These are phyloP conservation scores for Coracopsis vasa DNA, from an alignment of 2,113 vertebrate species.

Conservation along the genomic window DNA sequence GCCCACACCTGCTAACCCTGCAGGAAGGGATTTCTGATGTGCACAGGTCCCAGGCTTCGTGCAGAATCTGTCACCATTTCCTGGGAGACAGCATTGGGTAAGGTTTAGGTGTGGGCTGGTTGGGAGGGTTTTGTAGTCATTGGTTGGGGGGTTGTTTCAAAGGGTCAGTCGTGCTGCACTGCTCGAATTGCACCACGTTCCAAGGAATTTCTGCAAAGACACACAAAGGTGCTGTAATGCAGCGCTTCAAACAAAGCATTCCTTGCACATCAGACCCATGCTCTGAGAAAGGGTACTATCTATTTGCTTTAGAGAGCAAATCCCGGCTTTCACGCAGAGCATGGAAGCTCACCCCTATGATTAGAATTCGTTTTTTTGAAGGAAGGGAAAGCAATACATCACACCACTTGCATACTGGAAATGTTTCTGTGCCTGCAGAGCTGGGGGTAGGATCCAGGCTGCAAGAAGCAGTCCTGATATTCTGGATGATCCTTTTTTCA, in stretches of 20 bases:
- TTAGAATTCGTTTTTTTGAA: not conserved
- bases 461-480: not conserved
- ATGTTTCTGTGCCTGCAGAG: not conserved
- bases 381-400: not conserved
- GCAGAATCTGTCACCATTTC: slow-evolving; percentile 66
- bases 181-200: slow-evolving; percentile 26
- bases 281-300: not conserved
- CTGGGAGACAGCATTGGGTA: slow-evolving; percentile 44
- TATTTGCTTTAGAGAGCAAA: not conserved
- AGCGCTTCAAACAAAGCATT: slow-evolving; percentile 22
- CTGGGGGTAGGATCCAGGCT: not conserved
- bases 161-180: slow-evolving; percentile 6
- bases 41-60: slow-evolving; percentile 55
- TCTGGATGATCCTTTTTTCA: not conserved
- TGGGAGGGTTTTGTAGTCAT: not conserved
- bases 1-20: slow-evolving; percentile 80
- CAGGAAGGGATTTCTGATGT: slow-evolving; percentile 74
- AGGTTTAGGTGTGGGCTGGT: not conserved
- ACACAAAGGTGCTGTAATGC: slow-evolving; percentile 6
- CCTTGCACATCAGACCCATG: not conserved
- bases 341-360: not conserved
- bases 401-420: not conserved
- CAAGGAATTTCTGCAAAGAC: slow-evolving; percentile 34
- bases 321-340: not conserved
- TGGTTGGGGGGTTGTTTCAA: not conserved